Evolutionary conservation across 2,888 invertebrate species (phyloP).

Genomic region (Monochamus alternatus): DNA sequence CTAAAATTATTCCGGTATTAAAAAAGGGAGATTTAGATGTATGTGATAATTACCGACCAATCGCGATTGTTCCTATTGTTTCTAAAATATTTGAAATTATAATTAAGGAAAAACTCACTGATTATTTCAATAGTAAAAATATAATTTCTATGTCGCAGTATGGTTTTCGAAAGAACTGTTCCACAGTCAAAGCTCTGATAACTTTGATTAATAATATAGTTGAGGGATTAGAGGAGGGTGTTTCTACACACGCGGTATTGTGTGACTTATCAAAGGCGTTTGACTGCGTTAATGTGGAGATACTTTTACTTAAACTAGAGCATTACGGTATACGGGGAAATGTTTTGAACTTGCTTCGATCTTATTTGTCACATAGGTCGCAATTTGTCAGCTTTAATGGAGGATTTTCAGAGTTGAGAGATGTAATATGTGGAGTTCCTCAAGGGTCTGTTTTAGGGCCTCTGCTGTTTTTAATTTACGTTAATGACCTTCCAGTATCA

Average conservation of each 20-base stretch:
- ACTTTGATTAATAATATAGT: background rate
- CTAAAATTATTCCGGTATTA: background rate
- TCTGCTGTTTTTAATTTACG: too few relatives aligned
- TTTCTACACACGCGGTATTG: background rate
- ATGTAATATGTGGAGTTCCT: background rate
- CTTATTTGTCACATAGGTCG: background rate
- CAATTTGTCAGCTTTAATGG: background rate
- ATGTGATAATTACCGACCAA: background rate
- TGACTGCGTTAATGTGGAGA: conserved; percentile 1
- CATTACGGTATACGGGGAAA: background rate
- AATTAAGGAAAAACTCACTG: background rate
- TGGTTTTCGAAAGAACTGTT: background rate
- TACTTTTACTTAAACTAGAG: background rate
- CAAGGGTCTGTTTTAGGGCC: too few relatives aligned
- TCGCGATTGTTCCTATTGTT: background rate
- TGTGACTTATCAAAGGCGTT: conserved; percentile 6
- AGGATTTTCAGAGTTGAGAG: background rate
- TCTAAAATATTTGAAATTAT: conserved; percentile 1
- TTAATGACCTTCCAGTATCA: background rate
- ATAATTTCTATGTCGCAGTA: background rate
- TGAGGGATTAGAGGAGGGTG: background rate
- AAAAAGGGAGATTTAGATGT: background rate
- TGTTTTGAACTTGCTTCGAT: background rate
- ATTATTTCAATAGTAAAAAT: background rate
- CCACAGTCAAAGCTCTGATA: background rate